Percentiles rank a stretch among this genome's conserved stretches.
Conservation (phyloP, 1,140 invertebrate species). For the Neodiprion pinetum region DNA sequence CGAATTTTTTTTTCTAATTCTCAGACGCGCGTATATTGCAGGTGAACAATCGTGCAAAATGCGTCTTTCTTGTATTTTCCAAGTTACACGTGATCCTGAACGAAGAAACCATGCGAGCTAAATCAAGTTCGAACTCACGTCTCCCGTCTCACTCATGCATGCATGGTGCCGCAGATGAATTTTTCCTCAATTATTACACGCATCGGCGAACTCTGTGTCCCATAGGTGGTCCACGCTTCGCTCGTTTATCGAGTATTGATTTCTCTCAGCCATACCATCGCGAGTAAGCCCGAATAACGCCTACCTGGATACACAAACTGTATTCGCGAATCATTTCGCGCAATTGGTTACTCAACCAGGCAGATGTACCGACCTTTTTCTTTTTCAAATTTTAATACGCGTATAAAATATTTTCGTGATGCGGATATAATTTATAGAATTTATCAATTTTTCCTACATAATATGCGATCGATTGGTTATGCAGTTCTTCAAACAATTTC, state of each 20-base stretch:
- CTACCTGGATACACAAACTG: neutral
- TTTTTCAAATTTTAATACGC: neutral
- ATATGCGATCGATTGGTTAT: too few relatives aligned
- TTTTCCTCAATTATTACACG: neutral
- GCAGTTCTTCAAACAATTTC: too few relatives aligned
- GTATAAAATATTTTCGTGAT: neutral
- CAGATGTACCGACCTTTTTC: too few relatives aligned
- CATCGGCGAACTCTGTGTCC: neutral
- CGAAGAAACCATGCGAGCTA: neutral
- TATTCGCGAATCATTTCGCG: neutral
- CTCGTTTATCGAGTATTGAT: slow-evolving; percentile 4
- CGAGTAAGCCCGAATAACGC: neutral
- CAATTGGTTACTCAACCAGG: neutral
- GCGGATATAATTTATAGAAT: neutral
- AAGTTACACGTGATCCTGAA: too few relatives aligned
- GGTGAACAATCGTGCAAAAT: too few relatives aligned
- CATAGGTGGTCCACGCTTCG: neutral
- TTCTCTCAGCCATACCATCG: neutral
- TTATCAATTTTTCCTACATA: too few relatives aligned
- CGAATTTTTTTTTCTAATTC: neutral
- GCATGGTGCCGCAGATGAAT: neutral
- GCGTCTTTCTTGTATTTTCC: neutral
- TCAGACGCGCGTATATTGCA: too few relatives aligned
- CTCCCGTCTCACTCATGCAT: neutral
- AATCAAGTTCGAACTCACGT: neutral